Conservation (phyloP, 2,888 invertebrate genomes). For the Dicyrtomina minuta region DNA sequence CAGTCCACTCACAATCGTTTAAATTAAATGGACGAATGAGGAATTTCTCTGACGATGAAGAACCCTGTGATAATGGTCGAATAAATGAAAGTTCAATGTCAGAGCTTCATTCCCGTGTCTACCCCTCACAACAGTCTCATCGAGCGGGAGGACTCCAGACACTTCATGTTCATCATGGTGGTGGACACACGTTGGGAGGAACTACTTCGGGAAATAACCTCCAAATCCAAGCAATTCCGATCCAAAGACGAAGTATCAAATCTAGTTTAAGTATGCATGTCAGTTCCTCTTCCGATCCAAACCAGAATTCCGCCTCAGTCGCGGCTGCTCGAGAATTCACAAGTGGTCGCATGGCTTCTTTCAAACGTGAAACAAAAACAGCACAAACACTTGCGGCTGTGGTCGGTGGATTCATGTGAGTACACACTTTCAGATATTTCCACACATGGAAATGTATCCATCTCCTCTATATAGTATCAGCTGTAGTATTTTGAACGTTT, state of each 20-base stretch:
- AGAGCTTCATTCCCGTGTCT: constrained; percentile 31
- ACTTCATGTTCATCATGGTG: constrained; percentile 13
- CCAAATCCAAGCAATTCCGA: constrained; percentile 24
- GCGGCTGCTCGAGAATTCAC: constrained; percentile 45
- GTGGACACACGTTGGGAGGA: not conserved
- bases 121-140: constrained; percentile 21
- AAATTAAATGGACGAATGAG: constrained; percentile 34
- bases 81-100: constrained; percentile 29
- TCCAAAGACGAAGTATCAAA: constrained; percentile 29
- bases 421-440: too few species aligned
- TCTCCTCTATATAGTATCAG: too few species aligned
- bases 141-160: not conserved
- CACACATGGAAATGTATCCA: too few species aligned
- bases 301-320: constrained; percentile 40
- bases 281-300: constrained; percentile 37
- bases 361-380: constrained; percentile 79
- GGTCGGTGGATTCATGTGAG: constrained; percentile 70
- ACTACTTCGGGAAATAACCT: constrained; percentile 23
- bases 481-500: too few species aligned
- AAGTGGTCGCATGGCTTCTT: constrained; percentile 55
- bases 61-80: constrained; percentile 28
- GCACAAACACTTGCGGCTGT: constrained; percentile 84
- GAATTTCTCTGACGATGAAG: constrained; percentile 14
- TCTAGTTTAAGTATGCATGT: constrained; percentile 24
- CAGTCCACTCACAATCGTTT: constrained; percentile 11